These are phyloP conservation scores for Salvator merianae DNA, from an alignment of 2,113 vertebrate species.

Conservation along the genomic window DNA sequence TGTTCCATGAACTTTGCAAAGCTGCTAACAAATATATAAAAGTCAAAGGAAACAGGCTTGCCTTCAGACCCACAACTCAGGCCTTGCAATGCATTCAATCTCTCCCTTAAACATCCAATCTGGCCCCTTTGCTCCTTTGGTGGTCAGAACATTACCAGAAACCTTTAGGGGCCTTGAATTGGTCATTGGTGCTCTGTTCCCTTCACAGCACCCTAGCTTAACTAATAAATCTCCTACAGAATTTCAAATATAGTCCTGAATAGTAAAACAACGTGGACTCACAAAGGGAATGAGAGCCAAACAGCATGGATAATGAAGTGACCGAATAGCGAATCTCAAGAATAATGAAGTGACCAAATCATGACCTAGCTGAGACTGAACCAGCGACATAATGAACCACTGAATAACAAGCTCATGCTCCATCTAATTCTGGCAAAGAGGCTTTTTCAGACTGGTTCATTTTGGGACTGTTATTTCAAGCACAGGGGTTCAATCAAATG, in stretches of 20 bases:
- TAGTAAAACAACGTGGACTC: neutral
- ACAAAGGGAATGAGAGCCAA: neutral
- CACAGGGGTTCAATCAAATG: neutral
- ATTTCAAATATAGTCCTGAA: constrained; percentile 15
- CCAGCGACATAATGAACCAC: constrained; percentile 24
- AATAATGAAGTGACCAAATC: constrained; percentile 23
- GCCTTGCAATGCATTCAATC: neutral
- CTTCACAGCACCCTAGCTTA: neutral
- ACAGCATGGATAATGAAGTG: constrained; percentile 28
- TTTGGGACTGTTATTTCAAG: neutral
- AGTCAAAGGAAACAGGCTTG: neutral
- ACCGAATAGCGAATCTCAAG: constrained; percentile 26
- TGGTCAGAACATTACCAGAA: neutral
- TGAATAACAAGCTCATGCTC: neutral
- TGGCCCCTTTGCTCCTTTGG: neutral
- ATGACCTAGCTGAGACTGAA: constrained; percentile 12
- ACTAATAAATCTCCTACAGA: constrained; percentile 12
- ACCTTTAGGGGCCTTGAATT: neutral
- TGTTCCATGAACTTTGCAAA: no score
- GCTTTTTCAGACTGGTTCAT: neutral
- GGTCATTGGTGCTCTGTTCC: neutral
- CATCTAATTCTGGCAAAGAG: constrained; percentile 9
- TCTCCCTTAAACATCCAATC: no score
- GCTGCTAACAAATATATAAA: no score
- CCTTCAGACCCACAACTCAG: neutral